Percentiles rank a stretch among this genome's conserved stretches.
These are phyloP conservation scores for Poecilia picta DNA, from an alignment of 2,797 vertebrate species.

Conservation along the genomic window DNA sequence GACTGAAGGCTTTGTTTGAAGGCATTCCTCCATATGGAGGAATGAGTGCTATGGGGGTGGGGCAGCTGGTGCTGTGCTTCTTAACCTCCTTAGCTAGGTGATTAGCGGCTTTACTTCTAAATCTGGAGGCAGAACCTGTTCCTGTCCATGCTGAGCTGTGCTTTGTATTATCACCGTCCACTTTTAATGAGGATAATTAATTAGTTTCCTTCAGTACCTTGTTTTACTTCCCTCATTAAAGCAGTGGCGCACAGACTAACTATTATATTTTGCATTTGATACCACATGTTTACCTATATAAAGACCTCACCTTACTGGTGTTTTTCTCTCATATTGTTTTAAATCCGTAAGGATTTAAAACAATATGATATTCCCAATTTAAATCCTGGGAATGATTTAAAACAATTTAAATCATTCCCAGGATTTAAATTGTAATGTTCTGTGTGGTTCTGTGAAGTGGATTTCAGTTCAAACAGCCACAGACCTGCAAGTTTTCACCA, in stretches of 20 bases:
- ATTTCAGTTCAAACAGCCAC: background rate
- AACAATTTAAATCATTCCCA: too few species aligned
- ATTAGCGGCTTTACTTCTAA: constrained; percentile 27
- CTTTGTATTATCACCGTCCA: background rate
- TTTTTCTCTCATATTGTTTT: background rate
- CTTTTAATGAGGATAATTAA: background rate
- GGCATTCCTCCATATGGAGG: background rate
- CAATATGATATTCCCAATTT: too few species aligned
- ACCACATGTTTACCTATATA: background rate
- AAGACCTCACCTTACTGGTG: background rate
- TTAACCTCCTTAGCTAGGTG: constrained; percentile 20
- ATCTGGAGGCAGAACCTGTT: background rate
- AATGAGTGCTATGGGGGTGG: background rate
- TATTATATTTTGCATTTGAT: background rate
- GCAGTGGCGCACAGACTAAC: background rate
- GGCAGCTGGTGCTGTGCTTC: constrained; percentile 19
- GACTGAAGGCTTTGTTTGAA: background rate
- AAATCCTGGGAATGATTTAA: too few species aligned
- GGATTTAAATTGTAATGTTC: background rate
- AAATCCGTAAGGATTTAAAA: background rate
- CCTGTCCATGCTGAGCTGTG: background rate
- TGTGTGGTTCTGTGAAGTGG: background rate
- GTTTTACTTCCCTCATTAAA: background rate
- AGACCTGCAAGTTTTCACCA: too few species aligned
- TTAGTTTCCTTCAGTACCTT: background rate